A percentile compares a stretch with the other conserved stretches of the same genome.
Conservation (phyloP, 2,797 vertebrate species). For the Toxotes lorentzi region DNA sequence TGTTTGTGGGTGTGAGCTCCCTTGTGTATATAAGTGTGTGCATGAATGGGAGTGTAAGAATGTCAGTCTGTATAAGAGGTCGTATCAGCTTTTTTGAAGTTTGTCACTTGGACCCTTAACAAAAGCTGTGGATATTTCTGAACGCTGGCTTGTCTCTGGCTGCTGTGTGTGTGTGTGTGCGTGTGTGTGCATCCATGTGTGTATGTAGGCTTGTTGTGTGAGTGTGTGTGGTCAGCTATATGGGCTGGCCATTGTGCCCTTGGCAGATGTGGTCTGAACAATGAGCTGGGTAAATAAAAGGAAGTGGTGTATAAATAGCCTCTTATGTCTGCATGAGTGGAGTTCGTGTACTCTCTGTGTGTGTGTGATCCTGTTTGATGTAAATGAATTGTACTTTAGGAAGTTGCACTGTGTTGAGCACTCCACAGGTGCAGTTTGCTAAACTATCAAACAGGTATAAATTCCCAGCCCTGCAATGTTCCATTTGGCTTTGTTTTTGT, state of each 20-base stretch:
- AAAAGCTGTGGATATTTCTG: constrained; percentile 66
- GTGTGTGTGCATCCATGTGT: constrained; percentile 42
- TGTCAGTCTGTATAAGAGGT: constrained; percentile 76
- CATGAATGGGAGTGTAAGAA: constrained; percentile 35
- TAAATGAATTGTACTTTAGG: constrained; percentile 70
- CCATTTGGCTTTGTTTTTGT: not conserved
- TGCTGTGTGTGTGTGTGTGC: constrained; percentile 27
- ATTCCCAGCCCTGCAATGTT: constrained; percentile 16
- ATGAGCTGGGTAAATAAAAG: constrained; percentile 88
- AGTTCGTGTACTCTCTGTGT: constrained; percentile 53
- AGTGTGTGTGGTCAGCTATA: constrained; percentile 75
- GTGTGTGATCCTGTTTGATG: constrained; percentile 69
- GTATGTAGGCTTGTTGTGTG: constrained; percentile 39
- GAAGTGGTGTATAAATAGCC: constrained; percentile 88
- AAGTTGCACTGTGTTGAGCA: constrained; percentile 61
- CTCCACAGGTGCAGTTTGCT: constrained; percentile 57
- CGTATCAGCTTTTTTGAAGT: constrained; percentile 64
- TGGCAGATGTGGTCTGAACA: constrained; percentile 87
- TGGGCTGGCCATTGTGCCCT: constrained; percentile 85
- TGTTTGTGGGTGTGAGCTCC: constrained; percentile 25
- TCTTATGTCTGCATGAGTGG: constrained; percentile 71
- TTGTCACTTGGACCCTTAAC: constrained; percentile 56
- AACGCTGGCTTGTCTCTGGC: constrained; percentile 62
- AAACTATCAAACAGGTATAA: constrained; percentile 28
- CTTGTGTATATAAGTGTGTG: not conserved